These are phyloP conservation scores for Schizothorax lantsangensis DNA, from an alignment of 2,797 vertebrate species.

Conservation along the genomic window DNA sequence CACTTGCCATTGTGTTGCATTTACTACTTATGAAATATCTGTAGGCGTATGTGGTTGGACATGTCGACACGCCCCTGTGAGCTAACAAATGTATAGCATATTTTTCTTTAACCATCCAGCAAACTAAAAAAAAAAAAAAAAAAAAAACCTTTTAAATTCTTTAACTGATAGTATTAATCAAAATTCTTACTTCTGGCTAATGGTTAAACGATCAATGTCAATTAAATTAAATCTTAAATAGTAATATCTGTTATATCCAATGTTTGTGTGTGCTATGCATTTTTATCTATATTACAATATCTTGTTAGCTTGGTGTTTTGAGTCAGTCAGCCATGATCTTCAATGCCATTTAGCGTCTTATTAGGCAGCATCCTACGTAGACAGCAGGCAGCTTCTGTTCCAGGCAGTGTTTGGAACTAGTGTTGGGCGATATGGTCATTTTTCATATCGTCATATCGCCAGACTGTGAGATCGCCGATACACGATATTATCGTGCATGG, in stretches of 20 bases:
- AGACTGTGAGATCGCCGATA: too few species aligned
- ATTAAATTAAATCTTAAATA: not conserved
- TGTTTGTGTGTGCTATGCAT: not conserved
- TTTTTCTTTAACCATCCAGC: not conserved
- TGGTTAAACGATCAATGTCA: not conserved
- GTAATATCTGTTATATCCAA: not conserved
- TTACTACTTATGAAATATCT: too few species aligned
- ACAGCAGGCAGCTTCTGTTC: not conserved
- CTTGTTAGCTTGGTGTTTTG: not conserved
- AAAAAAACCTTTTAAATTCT: not conserved
- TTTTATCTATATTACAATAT: not conserved
- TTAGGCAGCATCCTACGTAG: not conserved
- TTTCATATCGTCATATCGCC: too few species aligned
- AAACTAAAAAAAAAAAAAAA: too few species aligned
- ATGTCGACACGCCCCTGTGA: too few species aligned
- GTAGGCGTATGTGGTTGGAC: too few species aligned
- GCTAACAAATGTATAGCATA: too few species aligned
- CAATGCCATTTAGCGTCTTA: not conserved
- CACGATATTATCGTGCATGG: too few species aligned
- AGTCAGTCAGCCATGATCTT: constrained; percentile 67
- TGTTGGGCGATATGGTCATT: too few species aligned
- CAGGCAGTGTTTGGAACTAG: not conserved
- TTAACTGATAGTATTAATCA: not conserved
- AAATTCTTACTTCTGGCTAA: not conserved
- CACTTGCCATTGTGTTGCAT: too few species aligned